phyloP scores from a whole-genome alignment of 2,113 vertebrate species.

The Girardinichthys multiradiatus region DNA sequence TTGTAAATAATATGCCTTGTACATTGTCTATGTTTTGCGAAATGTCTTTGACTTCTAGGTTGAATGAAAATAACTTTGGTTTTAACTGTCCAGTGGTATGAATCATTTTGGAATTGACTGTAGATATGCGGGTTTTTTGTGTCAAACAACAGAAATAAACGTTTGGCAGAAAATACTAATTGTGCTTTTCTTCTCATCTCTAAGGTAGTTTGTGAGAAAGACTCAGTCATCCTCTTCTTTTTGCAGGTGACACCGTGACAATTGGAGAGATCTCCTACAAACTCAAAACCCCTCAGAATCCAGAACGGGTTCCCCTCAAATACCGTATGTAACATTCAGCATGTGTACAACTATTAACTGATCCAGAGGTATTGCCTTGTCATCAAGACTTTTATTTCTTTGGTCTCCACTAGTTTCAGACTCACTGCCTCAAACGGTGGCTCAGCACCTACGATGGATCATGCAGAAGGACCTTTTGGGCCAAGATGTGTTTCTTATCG shows the following conservation, averaged over 20 bases:
- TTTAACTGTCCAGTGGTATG: too few species aligned
- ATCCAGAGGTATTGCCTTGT: neutral
- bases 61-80: too few species aligned
- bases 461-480: slow-evolving; percentile 99
- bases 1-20: too few species aligned
- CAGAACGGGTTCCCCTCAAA: slow-evolving; percentile 93
- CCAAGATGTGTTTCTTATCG: slow-evolving; percentile 96
- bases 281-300: slow-evolving; percentile 88
- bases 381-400: neutral
- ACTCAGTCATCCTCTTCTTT: slow-evolving; percentile 1
- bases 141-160: too few species aligned
- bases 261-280: slow-evolving; percentile 93
- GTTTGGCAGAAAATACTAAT: neutral
- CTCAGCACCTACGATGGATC: slow-evolving; percentile 95
- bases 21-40: too few species aligned
- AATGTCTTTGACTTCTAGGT: too few species aligned
- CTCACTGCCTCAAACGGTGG: slow-evolving; percentile 84
- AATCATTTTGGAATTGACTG: neutral
- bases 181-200: too few species aligned
- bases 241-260: slow-evolving; percentile 89
- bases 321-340: slow-evolving; percentile 84
- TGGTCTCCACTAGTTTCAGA: slow-evolving; percentile 82
- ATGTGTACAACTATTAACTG: neutral
- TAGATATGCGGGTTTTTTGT: too few species aligned
- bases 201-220: neutral